Percentiles rank a stretch among this genome's conserved stretches.
Conservation (phyloP, 2,113 vertebrate genomes). For the Oreochromis spilurus region DNA sequence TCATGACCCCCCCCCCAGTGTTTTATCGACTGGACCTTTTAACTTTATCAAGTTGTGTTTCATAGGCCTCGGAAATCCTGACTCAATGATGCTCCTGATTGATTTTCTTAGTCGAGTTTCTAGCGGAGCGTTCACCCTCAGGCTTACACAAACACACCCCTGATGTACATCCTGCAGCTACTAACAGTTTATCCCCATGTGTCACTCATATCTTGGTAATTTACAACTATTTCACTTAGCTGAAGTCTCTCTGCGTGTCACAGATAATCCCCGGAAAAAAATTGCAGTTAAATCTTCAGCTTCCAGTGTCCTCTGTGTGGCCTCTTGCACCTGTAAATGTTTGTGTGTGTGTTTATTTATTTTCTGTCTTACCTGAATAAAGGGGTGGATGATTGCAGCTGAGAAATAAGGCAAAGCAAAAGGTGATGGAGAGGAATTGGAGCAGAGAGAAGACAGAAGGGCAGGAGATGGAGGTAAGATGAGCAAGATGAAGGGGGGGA, state of each 20-base stretch:
- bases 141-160: background rate
- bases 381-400: slow-evolving; percentile 12
- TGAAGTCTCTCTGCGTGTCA: background rate
- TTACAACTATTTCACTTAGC: background rate
- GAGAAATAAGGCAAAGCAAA: background rate
- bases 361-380: slow-evolving; percentile 36
- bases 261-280: background rate
- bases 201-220: background rate
- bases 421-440: slow-evolving; percentile 12
- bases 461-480: slow-evolving; percentile 7
- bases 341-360: background rate
- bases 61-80: background rate
- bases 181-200: background rate
- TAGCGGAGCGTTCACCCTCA: background rate
- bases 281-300: background rate
- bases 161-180: background rate
- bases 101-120: background rate
- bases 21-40: background rate
- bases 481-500: background rate
- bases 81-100: background rate
- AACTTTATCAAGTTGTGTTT: background rate
- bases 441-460: background rate
- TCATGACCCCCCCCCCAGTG: background rate
- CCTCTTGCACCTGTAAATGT: background rate
- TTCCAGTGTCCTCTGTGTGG: background rate